Percentiles rank a stretch among this genome's conserved stretches.
phyloP scores from a whole-genome alignment of 2,888 invertebrate species.

The Erebia aethiops region DNA sequence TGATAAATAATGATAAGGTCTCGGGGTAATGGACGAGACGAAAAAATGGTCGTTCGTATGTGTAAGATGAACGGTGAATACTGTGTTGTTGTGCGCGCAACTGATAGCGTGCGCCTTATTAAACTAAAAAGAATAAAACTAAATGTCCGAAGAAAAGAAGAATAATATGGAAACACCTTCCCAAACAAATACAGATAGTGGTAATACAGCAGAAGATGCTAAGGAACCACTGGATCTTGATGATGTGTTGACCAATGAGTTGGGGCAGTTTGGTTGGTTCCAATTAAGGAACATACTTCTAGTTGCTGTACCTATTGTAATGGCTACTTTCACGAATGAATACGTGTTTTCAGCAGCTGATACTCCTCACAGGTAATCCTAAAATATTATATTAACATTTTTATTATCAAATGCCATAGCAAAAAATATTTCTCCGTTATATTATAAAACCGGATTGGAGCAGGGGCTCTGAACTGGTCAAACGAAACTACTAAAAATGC shows the following conservation, averaged over 20 bases:
- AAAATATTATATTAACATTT: background rate
- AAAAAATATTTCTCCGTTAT: background rate
- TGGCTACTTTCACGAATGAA: conserved; percentile 13
- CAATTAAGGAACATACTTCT: conserved; percentile 24
- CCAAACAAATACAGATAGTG: background rate
- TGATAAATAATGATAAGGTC: background rate
- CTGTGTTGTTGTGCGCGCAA: background rate
- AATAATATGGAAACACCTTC: background rate
- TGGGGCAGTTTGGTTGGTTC: conserved; percentile 27
- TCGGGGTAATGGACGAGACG: background rate
- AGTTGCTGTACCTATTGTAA: conserved; percentile 21
- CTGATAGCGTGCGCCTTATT: background rate
- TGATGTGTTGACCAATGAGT: conserved; percentile 24
- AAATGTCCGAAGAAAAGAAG: background rate
- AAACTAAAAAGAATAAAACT: background rate
- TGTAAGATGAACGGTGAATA: background rate
- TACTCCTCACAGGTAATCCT: conserved; percentile 46
- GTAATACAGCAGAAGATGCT: background rate
- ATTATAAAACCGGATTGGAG: background rate
- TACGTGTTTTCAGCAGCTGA: conserved; percentile 24
- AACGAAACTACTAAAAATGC: background rate
- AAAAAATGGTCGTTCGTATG: background rate
- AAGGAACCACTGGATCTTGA: conserved; percentile 20
- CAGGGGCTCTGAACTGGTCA: background rate
- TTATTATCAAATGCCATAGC: background rate